These are phyloP conservation scores for Synanceia verrucosa DNA, from an alignment of 2,797 vertebrate genomes.

Conservation along the genomic window DNA sequence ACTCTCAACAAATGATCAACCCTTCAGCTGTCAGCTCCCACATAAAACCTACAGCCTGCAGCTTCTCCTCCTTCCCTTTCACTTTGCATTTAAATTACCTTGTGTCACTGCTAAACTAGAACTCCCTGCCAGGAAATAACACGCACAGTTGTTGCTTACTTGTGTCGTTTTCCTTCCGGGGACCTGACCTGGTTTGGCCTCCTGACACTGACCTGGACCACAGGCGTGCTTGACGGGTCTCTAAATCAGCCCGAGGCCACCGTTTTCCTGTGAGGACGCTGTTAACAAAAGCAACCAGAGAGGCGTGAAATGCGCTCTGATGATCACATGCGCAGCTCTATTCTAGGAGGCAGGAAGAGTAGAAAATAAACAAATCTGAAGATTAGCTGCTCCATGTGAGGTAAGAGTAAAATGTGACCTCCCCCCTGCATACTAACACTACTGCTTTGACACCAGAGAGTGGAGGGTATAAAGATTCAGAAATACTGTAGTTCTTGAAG, in stretches of 20 bases:
- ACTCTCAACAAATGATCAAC: slow-evolving; percentile 61
- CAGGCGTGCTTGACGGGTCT: slow-evolving; percentile 42
- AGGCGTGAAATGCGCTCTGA: slow-evolving; percentile 11
- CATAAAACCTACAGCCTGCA: slow-evolving; percentile 43
- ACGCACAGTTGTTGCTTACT: slow-evolving; percentile 31
- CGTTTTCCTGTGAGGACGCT: slow-evolving; percentile 54
- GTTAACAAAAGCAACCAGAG: slow-evolving; percentile 57
- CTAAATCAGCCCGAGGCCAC: slow-evolving; percentile 31
- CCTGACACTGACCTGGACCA: slow-evolving; percentile 45
- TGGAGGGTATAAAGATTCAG: slow-evolving; percentile 3
- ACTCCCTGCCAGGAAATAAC: slow-evolving; percentile 29
- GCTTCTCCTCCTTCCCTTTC: slow-evolving; percentile 31
- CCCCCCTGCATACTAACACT: slow-evolving; percentile 15
- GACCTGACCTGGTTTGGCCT: slow-evolving; percentile 36
- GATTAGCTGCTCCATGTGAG: slow-evolving; percentile 19
- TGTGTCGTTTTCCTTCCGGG: slow-evolving; percentile 40
- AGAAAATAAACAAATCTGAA: slow-evolving; percentile 24
- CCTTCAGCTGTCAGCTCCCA: slow-evolving; percentile 58
- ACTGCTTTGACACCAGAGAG: slow-evolving; percentile 4
- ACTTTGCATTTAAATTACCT: slow-evolving; percentile 54
- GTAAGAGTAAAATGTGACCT: slow-evolving; percentile 28
- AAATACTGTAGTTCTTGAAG: background rate
- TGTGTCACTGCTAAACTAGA: slow-evolving; percentile 23
- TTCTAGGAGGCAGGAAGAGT: slow-evolving; percentile 34
- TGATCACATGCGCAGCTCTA: slow-evolving; percentile 29